Evolutionary conservation across 2,113 vertebrate species (phyloP), one percentile per base, ranked within the genome.

Genomic region (Chionodraco myersi): DNA sequence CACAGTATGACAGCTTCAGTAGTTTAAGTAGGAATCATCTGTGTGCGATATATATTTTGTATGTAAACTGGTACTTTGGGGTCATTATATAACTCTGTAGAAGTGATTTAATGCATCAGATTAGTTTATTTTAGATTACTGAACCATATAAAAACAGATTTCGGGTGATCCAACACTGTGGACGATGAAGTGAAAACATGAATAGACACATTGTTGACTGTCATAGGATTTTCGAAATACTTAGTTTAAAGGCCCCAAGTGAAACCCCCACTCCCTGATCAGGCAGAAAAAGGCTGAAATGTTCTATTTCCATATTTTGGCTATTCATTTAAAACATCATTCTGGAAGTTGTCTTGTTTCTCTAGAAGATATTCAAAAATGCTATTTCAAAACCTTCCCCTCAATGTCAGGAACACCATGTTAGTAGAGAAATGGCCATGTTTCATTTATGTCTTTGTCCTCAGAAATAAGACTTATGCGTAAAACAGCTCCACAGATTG

Each of bases 21-120:
- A 13, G 58, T 86, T 87, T 59, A 58, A 79, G 56, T 59, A 5
- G 52, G 52, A 72, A 51, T 71, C 45, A 70, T 61, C 6, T 14
- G 56, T 58, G 5, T 21, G 8, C 45, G 12, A 51, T 14, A 51
- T 41, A 41, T 41, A 41, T 41, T 41, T 41, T 41, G 9, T 59
- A 1, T 10, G 21, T 41, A 21, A 7, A 57, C 23, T 30, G 44
- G 7, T 59, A 15, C 41, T 52, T 72, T 3, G 36, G 36, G 36
- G 36, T 41, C 36, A 71, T 8, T 67, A 15, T 60, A n/a, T 15
- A 61, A 48, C 16, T 68, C 51, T n/a, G 11, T 9, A 1, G 16
- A 68, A 47, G 0, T 44, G 23, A 52, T 64, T 48, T n/a, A 68
- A 56, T 52, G 61, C 30, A 54, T 47, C 12, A 51, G 14, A 49